Base-by-base conservation (phyloP, 2,113 vertebrate species). In the Grus americana region DNA sequence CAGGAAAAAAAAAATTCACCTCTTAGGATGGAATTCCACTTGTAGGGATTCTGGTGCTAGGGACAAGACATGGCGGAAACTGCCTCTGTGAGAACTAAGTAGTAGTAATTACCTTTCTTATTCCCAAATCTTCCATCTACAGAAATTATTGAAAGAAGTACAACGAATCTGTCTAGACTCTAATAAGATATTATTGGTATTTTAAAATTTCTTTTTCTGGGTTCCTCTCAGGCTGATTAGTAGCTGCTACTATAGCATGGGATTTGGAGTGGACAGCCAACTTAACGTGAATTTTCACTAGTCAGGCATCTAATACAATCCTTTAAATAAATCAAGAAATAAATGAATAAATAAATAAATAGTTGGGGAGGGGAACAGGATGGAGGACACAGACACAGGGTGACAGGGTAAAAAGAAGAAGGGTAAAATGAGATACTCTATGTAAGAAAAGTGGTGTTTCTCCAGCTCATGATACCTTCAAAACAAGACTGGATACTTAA, bases 331-430 rank as follows among this genome's bases (percentile, higher is more conserved):
- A 29, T 10, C 10, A 13, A 58, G 6, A 52, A 26, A 12, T 27
- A 27, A 9, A 54, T 52, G 12, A 12, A 42, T 42, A 44, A 15
- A 16, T 44, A 15, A 59, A 79, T 65, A 6, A 71, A 34, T 9
- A 47, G 18, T 2, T 1, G 9, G 8, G 4, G 27, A 30, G 21
- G 2, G 6, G 5, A 2, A 23, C 2, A 1, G 8, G 18, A 15
- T 5, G 12, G 4, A 4, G 6, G 4, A 22, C 11, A 49, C 4
- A 73, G 26, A 38, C 34, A 91, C 7, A 32, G 10, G 3, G 8
- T 71, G 26, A 36, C 5, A 36, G 4, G 3, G 5, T 18, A 9
- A 42, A 72, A 63, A 34, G 5, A 76, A 34, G 32, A 88, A 49
- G 4, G 4, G 2, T 27, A 74, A 42, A 90, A 79, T 29, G 0